These are phyloP conservation scores for Rhodophaea formosa DNA, from an alignment of 2,888 invertebrate genomes.

Conservation along the genomic window DNA sequence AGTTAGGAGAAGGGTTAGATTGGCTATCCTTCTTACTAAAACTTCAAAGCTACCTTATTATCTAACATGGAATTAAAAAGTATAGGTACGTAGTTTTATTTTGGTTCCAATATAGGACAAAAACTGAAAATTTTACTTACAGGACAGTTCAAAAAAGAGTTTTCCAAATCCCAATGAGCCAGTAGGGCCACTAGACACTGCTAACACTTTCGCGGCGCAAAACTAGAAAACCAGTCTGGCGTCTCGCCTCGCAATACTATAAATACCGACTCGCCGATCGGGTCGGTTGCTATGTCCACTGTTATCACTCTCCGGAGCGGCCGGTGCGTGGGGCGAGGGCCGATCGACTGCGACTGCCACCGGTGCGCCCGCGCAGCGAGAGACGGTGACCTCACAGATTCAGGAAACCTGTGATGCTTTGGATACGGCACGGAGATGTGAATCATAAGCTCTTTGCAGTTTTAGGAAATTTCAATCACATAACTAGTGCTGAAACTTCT, in stretches of 20 bases:
- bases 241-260: constrained; percentile 52
- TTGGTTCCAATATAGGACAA: neutral
- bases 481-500: too few species aligned
- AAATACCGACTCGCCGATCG: constrained; percentile 57
- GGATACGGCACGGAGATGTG: constrained; percentile 42
- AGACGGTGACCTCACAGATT: constrained; percentile 56
- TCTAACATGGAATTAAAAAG: too few species aligned
- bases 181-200: constrained; percentile 28
- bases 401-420: constrained; percentile 50
- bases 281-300: constrained; percentile 42
- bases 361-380: constrained; percentile 24
- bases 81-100: too few species aligned
- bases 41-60: too few species aligned
- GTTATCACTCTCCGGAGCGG: constrained; percentile 34
- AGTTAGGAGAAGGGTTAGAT: too few species aligned
- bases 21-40: too few species aligned
- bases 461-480: neutral
- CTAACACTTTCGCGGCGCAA: constrained; percentile 54
- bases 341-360: constrained; percentile 46
- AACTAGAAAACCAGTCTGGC: constrained; percentile 58
- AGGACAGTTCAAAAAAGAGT: neutral
- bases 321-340: constrained; percentile 39
- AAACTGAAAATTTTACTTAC: neutral
- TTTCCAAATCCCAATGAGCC: constrained; percentile 9
- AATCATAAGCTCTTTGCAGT: constrained; percentile 17